Percentiles rank a stretch among this genome's conserved stretches.
These are phyloP conservation scores for Onychomys leucogaster DNA, from an alignment of 2,797 vertebrate species.

Conservation along the genomic window DNA sequence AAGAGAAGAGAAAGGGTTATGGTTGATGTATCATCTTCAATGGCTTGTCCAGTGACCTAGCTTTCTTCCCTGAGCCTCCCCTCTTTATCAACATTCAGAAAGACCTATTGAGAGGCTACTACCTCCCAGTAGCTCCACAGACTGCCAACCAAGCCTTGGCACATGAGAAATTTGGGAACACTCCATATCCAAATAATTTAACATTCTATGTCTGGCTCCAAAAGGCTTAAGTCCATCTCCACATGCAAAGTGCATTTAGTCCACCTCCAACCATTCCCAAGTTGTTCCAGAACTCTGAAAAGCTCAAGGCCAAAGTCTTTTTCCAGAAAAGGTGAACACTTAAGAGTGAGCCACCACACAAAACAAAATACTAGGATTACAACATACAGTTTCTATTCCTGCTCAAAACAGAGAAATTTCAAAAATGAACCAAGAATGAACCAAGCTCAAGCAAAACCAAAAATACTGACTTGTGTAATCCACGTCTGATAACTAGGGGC, in stretches of 20 bases:
- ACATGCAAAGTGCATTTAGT: not conserved
- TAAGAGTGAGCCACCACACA: not conserved
- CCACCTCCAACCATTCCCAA: not conserved
- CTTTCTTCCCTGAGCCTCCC: not conserved
- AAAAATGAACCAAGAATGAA: not conserved
- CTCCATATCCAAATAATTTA: not conserved
- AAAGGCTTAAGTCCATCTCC: not conserved
- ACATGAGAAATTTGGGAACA: not conserved
- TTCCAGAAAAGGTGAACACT: not conserved
- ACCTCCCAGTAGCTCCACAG: not conserved
- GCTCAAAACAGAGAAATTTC: not conserved
- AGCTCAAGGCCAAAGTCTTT: not conserved
- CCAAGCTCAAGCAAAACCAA: not conserved
- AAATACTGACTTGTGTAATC: not conserved
- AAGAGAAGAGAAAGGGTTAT: too few relatives aligned
- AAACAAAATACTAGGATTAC: not conserved
- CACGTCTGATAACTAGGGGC: not conserved
- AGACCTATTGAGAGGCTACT: not conserved
- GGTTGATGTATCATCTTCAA: not conserved
- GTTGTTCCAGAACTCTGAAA: not conserved
- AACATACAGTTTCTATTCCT: not conserved
- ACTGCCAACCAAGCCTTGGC: not conserved
- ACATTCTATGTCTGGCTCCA: not conserved
- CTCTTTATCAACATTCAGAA: not conserved
- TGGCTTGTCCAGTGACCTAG: too few relatives aligned